Base-by-base conservation (phyloP, 1,140 invertebrate genomes). In the Arctopsyche grandis region DNA sequence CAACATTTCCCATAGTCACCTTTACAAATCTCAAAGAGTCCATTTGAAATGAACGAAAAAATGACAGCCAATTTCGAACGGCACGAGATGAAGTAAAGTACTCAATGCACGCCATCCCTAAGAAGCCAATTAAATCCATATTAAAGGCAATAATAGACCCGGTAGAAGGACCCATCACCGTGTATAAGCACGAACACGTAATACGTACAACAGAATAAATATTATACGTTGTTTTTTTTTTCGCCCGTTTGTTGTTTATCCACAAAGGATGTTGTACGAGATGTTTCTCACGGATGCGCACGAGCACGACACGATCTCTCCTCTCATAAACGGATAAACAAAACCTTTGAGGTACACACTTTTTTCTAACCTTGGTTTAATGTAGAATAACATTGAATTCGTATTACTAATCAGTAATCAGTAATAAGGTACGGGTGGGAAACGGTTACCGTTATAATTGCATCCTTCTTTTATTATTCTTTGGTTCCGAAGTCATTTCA, bases 261-360 rank as follows among this genome's bases (percentile, higher is more conserved):
- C 16, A 71, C 14, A 71, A 74, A 74, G 71, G 71, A 74, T 74
- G 22, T n/a, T 63, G 63, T 66, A 29, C 24, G 24, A 38, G 56
- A 24, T 76, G 29, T 63, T 76, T 76, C 74, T 76, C 74, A 76
- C 74, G 74, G 74, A 76, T 76, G 56, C 43, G 58, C 74, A 63
- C 46, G 52, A 76, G 46, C 74, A 76, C 56, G 58, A 76, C 74
- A 76, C 29, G 74, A 76, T 75, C 69, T 48, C 29, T 4, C 29
- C 29, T 4, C 56, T 60, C 7, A 21, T 60, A 66, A 66, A 66
- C 22, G 24, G 9, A 66, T 14, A 21, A 66, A 52, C 48, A 52
- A 52, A 52, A 52, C 48, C 48, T 16, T 52, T 14, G 16, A 10
- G 4, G 16, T 46, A 3, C 12, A 14, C 12, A 16, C 48, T 52